phyloP scores from a whole-genome alignment of 2,888 invertebrate species.

The Xestobium rufovillosum region DNA sequence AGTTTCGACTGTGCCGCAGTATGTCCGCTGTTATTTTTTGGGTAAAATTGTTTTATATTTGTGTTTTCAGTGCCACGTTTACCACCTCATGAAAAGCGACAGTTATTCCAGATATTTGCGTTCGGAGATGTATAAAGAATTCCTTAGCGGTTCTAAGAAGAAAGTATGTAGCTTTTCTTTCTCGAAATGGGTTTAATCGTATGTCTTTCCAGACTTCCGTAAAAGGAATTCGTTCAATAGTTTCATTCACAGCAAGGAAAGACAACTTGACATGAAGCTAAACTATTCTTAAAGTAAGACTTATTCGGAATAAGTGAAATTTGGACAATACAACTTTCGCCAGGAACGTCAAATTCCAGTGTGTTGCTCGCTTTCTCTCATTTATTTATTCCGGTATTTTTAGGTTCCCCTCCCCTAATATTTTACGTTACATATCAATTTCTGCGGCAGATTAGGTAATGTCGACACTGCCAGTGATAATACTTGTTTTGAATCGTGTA shows the following conservation, averaged over 20 bases:
- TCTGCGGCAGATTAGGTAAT: too few species aligned
- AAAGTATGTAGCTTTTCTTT: constrained; percentile 61
- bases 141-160: constrained; percentile 90
- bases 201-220: constrained; percentile 71
- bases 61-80: constrained; percentile 85
- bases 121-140: constrained; percentile 98
- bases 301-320: constrained; percentile 23
- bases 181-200: constrained; percentile 2
- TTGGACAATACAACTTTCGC: constrained; percentile 34
- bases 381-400: constrained; percentile 3
- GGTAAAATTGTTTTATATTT: not conserved
- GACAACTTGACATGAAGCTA: constrained; percentile 47
- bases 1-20: constrained; percentile 97
- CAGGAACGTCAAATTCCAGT: too few species aligned
- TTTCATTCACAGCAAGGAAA: constrained; percentile 68
- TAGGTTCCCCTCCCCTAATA: not conserved
- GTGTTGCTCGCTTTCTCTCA: constrained; percentile 10
- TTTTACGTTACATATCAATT: too few species aligned
- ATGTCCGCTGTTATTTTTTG: constrained; percentile 32
- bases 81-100: constrained; percentile 98
- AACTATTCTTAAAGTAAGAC: constrained; percentile 13
- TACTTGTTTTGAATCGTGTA: too few species aligned
- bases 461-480: too few species aligned
- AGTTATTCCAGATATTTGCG: constrained; percentile 96
- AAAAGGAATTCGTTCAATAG: constrained; percentile 78